Conservation (phyloP, 2,888 invertebrate species). For the Dasypolia templi region DNA sequence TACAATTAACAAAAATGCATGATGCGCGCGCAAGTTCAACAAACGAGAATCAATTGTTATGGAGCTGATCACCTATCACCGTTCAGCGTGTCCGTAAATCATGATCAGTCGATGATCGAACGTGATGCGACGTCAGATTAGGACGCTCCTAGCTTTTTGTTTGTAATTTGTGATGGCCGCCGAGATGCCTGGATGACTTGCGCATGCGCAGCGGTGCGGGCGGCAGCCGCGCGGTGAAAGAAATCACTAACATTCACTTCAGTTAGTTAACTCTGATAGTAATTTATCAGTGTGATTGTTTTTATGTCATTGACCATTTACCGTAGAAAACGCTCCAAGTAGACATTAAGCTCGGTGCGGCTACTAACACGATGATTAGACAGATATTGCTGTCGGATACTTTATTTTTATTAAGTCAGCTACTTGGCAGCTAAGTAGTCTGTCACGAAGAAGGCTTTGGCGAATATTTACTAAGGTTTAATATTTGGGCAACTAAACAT, state of each 20-base stretch:
- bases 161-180: slow-evolving; percentile 87
- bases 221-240: slow-evolving; percentile 80
- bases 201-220: slow-evolving; percentile 70
- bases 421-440: slow-evolving; percentile 3
- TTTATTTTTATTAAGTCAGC: slow-evolving; percentile 26
- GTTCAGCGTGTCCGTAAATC: slow-evolving; percentile 87
- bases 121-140: slow-evolving; percentile 88
- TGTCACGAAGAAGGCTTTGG: slow-evolving; percentile 34
- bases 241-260: slow-evolving; percentile 76
- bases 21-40: slow-evolving; percentile 75
- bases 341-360: slow-evolving; percentile 56
- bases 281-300: slow-evolving; percentile 85
- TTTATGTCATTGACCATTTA: slow-evolving; percentile 75
- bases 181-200: slow-evolving; percentile 87
- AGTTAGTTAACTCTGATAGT: slow-evolving; percentile 78
- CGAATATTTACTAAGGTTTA: slow-evolving; percentile 7
- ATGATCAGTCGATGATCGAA: slow-evolving; percentile 88
- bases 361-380: slow-evolving; percentile 62
- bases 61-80: slow-evolving; percentile 86
- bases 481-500: slow-evolving; percentile 1
- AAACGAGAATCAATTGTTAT: slow-evolving; percentile 87
- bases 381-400: slow-evolving; percentile 29
- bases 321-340: slow-evolving; percentile 66
- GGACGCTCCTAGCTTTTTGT: slow-evolving; percentile 87
- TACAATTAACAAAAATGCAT: slow-evolving; percentile 61